phyloP scores from a whole-genome alignment of 2,797 vertebrate genomes.

The Trichosurus vulpecula region DNA sequence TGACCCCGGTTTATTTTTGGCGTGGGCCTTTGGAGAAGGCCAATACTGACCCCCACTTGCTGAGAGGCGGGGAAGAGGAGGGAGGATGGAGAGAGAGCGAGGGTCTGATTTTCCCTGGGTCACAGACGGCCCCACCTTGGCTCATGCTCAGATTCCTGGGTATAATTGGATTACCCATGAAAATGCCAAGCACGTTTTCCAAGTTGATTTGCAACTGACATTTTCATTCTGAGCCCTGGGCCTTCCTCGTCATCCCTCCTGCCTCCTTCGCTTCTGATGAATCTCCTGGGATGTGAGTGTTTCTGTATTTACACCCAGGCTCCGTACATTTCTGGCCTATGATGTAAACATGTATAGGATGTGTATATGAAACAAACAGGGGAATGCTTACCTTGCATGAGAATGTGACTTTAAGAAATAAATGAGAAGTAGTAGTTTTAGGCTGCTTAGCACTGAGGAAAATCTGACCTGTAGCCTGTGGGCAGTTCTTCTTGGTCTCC shows the following conservation, averaged over 20 bases:
- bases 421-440: constrained; percentile 21
- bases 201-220: neutral
- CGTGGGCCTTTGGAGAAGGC: neutral
- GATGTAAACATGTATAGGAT: neutral
- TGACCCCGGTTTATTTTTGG: neutral
- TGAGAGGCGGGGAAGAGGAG: neutral
- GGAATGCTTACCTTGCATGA: neutral
- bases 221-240: neutral
- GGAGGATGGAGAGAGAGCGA: neutral
- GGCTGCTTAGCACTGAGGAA: constrained; percentile 22
- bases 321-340: neutral
- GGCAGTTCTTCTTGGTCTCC: constrained; percentile 14
- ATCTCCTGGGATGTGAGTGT: neutral
- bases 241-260: neutral
- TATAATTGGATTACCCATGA: neutral
- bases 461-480: neutral
- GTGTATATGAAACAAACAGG: neutral
- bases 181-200: neutral
- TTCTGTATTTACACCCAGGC: neutral
- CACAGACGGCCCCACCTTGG: neutral
- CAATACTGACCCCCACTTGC: no score
- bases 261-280: neutral
- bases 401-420: neutral
- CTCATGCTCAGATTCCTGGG: neutral
- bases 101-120: neutral